These are phyloP conservation scores for Synergus gifuensis DNA, from an alignment of 2,888 invertebrate genomes.

Conservation along the genomic window DNA sequence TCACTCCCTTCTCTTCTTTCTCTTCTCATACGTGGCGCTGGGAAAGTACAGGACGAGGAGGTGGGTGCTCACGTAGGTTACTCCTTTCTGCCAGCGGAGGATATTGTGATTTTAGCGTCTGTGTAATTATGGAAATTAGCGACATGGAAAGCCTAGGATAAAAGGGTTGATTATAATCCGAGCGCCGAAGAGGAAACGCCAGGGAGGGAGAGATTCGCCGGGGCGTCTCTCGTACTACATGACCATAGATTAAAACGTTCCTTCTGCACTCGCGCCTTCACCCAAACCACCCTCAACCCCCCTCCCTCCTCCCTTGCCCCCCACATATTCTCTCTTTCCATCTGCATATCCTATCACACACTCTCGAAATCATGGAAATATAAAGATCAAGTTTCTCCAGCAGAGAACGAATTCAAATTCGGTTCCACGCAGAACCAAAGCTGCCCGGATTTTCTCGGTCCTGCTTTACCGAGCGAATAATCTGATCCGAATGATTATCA, in stretches of 20 bases:
- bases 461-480: constrained; percentile 33
- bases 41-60: constrained; percentile 59
- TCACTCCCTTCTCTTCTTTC: constrained; percentile 54
- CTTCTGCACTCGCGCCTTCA: constrained; percentile 75
- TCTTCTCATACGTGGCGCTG: constrained; percentile 58
- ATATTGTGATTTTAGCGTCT: constrained; percentile 79
- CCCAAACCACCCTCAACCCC: constrained; percentile 7
- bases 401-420: constrained; percentile 39
- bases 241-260: constrained; percentile 77
- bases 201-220: constrained; percentile 53
- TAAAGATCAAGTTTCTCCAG: constrained; percentile 56
- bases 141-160: constrained; percentile 78
- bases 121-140: constrained; percentile 79
- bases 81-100: constrained; percentile 76
- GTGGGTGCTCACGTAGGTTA: constrained; percentile 73
- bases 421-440: constrained; percentile 10
- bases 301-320: too few relatives aligned
- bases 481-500: constrained; percentile 6
- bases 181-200: constrained; percentile 64
- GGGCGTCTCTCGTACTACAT: constrained; percentile 65
- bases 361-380: constrained; percentile 66
- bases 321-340: constrained; percentile 49
- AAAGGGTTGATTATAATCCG: constrained; percentile 78
- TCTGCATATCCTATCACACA: constrained; percentile 63
- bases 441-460: constrained; percentile 33